Evolutionary conservation across 1,140 invertebrate genomes (phyloP).

Genomic region (Phymastichus coffea): DNA sequence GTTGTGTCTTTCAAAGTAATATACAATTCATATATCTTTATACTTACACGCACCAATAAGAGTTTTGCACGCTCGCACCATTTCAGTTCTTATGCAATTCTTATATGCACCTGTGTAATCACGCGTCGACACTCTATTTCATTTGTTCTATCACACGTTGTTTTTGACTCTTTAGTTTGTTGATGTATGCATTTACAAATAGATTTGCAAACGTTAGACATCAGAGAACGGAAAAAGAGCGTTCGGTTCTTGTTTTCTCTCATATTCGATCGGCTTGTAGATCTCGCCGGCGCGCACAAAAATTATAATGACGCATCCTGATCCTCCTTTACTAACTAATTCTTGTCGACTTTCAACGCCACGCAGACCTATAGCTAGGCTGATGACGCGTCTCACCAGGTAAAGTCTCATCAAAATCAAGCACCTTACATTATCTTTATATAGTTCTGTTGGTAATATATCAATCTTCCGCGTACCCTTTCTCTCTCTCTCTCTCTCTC

Average conservation of each 20-base stretch:
- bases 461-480: too few relatives aligned
- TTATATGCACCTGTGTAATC: slow-evolving; percentile 26
- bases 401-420: slow-evolving; percentile 56
- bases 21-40: slow-evolving; percentile 5
- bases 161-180: slow-evolving; percentile 10
- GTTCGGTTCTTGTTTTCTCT: slow-evolving; percentile 36
- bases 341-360: slow-evolving; percentile 56
- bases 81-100: slow-evolving; percentile 11
- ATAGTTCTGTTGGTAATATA: too few relatives aligned
- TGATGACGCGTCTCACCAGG: slow-evolving; percentile 58
- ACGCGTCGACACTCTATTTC: slow-evolving; percentile 40
- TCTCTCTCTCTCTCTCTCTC: too few relatives aligned
- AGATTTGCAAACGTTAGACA: neutral
- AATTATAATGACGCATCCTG: too few relatives aligned
- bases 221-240: too few relatives aligned
- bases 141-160: too few relatives aligned
- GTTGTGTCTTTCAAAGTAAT: slow-evolving; percentile 10
- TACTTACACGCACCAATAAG: slow-evolving; percentile 23
- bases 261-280: slow-evolving; percentile 37
- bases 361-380: slow-evolving; percentile 59
- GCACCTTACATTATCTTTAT: slow-evolving; percentile 48
- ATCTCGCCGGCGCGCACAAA: slow-evolving; percentile 40
- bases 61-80: slow-evolving; percentile 29
- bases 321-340: slow-evolving; percentile 53
- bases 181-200: too few relatives aligned